A percentile compares a stretch with the other conserved stretches of the same genome.
These are phyloP conservation scores for Erethizon dorsatum DNA, from an alignment of 2,797 vertebrate genomes.

Conservation along the genomic window DNA sequence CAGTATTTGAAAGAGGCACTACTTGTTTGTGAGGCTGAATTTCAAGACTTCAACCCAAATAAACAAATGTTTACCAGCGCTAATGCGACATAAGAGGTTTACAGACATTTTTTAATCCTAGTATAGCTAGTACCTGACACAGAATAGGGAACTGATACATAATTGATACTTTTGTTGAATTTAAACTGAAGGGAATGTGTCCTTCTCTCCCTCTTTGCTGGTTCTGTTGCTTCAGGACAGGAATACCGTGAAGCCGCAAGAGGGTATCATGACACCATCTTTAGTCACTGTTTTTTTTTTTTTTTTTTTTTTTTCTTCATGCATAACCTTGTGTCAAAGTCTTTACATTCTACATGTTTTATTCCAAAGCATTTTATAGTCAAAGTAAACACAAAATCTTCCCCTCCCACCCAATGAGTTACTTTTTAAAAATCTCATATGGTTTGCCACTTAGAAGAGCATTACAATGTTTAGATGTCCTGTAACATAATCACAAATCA, in stretches of 20 bases:
- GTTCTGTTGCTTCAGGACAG: background rate
- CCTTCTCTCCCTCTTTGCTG: rapidly evolving
- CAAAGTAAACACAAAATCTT: background rate
- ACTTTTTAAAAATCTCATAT: background rate
- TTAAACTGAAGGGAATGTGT: background rate
- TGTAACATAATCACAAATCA: background rate
- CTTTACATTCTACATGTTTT: background rate
- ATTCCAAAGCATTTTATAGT: constrained; percentile 32
- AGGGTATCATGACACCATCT: constrained; percentile 43
- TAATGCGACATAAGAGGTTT: background rate
- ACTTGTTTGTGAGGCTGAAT: background rate
- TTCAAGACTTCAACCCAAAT: constrained; percentile 30
- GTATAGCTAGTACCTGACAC: background rate
- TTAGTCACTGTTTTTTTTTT: background rate
- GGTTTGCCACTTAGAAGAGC: background rate
- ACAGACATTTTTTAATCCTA: background rate
- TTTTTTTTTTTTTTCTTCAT: background rate
- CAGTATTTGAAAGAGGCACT: background rate
- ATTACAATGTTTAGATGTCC: background rate
- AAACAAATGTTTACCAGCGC: constrained; percentile 15
- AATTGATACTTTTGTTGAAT: background rate
- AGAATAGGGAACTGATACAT: background rate
- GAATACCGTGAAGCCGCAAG: constrained; percentile 46
- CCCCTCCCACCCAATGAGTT: too few species aligned
- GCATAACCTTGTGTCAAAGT: background rate